Evolutionary conservation across 2,888 invertebrate species (phyloP).

Genomic region (Ormyrus nitidulus): DNA sequence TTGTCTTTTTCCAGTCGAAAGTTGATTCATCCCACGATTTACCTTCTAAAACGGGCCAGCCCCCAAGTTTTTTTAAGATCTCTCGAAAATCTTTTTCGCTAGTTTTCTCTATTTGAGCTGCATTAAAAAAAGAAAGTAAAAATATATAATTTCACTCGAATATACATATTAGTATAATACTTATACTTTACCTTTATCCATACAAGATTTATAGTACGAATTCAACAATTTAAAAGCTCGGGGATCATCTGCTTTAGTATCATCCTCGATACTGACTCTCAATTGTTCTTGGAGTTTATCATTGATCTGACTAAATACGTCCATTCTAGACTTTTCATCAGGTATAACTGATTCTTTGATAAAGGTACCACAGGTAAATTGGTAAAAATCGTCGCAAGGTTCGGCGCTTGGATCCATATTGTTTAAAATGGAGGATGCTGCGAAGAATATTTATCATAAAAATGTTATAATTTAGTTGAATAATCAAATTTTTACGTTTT

Average conservation of each 20-base stretch:
- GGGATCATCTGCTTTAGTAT: constrained; percentile 78
- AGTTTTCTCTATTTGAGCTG: constrained; percentile 41
- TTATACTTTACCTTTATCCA: constrained; percentile 84
- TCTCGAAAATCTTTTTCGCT: constrained; percentile 81
- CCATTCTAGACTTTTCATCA: constrained; percentile 87
- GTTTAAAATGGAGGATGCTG: constrained; percentile 82
- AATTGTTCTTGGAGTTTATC: constrained; percentile 86
- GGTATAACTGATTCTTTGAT: constrained; percentile 84
- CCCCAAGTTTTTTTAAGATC: constrained; percentile 86
- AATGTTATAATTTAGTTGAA: background rate
- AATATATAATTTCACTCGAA: too few species aligned
- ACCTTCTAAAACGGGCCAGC: constrained; percentile 93
- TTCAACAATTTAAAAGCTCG: constrained; percentile 87
- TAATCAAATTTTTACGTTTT: background rate
- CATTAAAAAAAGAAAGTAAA: background rate
- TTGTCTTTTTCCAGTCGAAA: constrained; percentile 89
- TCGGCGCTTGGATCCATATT: constrained; percentile 84
- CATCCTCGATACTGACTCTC: constrained; percentile 82
- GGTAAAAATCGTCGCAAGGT: constrained; percentile 89
- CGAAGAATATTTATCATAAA: background rate
- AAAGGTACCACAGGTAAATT: constrained; percentile 88
- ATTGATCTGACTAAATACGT: constrained; percentile 83
- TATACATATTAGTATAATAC: too few species aligned
- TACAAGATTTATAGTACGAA: constrained; percentile 89
- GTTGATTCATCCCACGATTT: constrained; percentile 82